These are phyloP conservation scores for Stenurella melanura DNA, from an alignment of 2,888 invertebrate genomes.

Conservation along the genomic window DNA sequence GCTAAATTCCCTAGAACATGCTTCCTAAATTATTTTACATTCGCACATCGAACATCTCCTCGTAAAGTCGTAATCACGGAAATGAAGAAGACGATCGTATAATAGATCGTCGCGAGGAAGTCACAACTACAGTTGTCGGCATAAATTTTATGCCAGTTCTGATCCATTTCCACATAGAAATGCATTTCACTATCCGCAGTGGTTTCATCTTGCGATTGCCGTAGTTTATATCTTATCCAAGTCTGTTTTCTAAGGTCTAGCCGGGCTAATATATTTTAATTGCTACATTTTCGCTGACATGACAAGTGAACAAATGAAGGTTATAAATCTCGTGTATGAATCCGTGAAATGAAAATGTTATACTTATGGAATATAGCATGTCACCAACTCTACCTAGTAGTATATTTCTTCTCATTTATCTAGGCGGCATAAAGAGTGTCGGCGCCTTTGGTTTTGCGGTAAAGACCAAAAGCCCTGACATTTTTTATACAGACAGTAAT, in stretches of 20 bases:
- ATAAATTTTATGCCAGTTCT: conserved; percentile 41
- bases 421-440: too few species aligned
- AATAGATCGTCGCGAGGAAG: conserved; percentile 36
- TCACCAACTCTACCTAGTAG: too few species aligned
- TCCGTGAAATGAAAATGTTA: neutral
- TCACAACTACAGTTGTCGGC: conserved; percentile 31
- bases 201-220: neutral
- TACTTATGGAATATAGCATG: too few species aligned
- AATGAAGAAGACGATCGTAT: conserved; percentile 42
- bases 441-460: too few species aligned
- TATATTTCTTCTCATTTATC: too few species aligned
- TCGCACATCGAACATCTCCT: conserved; percentile 21
- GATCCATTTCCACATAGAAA: conserved; percentile 37
- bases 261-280: neutral
- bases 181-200: conserved; percentile 22
- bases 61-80: conserved; percentile 36
- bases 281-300: neutral
- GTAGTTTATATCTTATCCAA: conserved; percentile 9
- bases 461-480: too few species aligned
- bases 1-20: conserved; percentile 3
- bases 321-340: neutral
- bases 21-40: conserved; percentile 39
- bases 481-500: too few species aligned
- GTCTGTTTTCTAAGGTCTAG: neutral
- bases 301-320: neutral